phyloP scores from a whole-genome alignment of 2,888 invertebrate species.

The Tanytarsus gracilentus region DNA sequence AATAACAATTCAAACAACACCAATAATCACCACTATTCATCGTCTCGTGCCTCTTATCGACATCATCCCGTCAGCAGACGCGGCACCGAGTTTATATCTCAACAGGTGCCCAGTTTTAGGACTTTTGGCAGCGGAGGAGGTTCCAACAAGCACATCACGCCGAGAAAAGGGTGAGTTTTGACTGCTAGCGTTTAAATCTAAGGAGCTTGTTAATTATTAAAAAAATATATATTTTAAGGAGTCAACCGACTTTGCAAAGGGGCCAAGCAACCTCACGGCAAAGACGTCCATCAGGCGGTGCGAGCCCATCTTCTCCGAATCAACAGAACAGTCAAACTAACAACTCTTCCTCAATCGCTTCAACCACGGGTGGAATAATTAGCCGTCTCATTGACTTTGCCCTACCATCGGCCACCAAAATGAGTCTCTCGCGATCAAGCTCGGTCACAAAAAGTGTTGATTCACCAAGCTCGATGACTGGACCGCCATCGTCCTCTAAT shows the following conservation, averaged over 20 bases:
- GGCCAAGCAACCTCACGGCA: constrained; percentile 5
- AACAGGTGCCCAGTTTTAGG: constrained; percentile 22
- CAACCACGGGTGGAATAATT: constrained; percentile 26
- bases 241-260: constrained; percentile 9
- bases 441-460: constrained; percentile 1
- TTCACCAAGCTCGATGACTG: too few relatives aligned
- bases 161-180: constrained; percentile 21
- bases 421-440: constrained; percentile 21
- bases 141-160: constrained; percentile 19
- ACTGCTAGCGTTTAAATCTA: neutral
- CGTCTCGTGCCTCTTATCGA: constrained; percentile 20
- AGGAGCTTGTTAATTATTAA: neutral
- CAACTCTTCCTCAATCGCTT: neutral
- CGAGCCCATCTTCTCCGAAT: neutral
- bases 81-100: constrained; percentile 32
- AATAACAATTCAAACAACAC: neutral
- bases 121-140: constrained; percentile 4
- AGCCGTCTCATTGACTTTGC: constrained; percentile 26
- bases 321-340: neutral
- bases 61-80: constrained; percentile 31
- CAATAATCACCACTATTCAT: neutral
- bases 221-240: neutral
- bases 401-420: constrained; percentile 26
- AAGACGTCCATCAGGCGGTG: constrained; percentile 2
- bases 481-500: neutral